Evolutionary conservation across 2,797 vertebrate species (phyloP), one percentile per base, ranked within the genome.

Genomic region (Alcedo atthis): DNA sequence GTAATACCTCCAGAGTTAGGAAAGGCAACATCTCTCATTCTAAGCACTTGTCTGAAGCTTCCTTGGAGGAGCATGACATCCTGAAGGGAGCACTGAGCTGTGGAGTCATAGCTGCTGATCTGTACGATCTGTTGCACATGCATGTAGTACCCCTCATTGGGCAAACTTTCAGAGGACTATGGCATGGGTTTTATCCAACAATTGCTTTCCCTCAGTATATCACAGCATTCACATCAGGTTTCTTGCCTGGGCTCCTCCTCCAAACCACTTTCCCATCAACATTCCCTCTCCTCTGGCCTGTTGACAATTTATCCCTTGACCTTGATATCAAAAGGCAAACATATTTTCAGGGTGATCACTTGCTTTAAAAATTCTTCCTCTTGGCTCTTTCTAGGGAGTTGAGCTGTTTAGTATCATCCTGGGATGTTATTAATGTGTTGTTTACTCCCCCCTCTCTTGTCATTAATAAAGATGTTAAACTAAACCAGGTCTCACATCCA

Each of bases 381-480:
- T 73, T 7, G 3, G 22, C 33, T 70, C 59, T 8, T 4, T 57
- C 80, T 88, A 54, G 45, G 48, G 89, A 91, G 40, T 42, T 49
- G 68, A 5, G 9, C 70, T 61, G 64, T 37, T 90, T 46, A 64
- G 89, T 89, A 93, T 92, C 87, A 92, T 83, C 80, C 30, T 0
- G 0, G 83, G 86, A 80, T 82, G 69, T 95, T 96, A 96, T 95
- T 95, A 94, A 96, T 94, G 85, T 79, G 83, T 95, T 97, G 96
- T 94, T 96, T 95, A 92, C 85, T 73, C 94, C 90, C 77, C 76
- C 35, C 8, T 94, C 82, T 25, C 49, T 80, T 80, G 48, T 87
- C 92, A 94, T 96, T 94, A 95, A 97, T 96, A 95, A 95, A 95
- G 91, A 94, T 89, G 94, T 90, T 95, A 88, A 92, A 87, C 87